phyloP scores from a whole-genome alignment of 2,113 vertebrate genomes.

The Panurus biarmicus region DNA sequence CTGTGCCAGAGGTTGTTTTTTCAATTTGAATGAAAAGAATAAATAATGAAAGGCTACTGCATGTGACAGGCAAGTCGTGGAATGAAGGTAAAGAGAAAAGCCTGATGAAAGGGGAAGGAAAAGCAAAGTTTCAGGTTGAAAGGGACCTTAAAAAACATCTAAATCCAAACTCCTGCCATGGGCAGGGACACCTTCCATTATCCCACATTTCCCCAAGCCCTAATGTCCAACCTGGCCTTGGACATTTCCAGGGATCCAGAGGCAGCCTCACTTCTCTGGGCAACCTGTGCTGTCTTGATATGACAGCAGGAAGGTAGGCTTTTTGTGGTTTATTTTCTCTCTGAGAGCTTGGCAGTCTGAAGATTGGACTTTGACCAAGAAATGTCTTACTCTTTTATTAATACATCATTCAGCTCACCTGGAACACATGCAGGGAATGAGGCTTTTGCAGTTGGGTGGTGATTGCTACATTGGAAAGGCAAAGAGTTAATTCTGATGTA shows the following conservation, averaged over 20 bases:
- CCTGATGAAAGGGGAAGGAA: not conserved
- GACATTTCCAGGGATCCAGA: not conserved
- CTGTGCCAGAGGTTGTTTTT: not conserved
- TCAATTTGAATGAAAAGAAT: not conserved
- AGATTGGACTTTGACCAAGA: not conserved
- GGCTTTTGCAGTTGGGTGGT: not conserved
- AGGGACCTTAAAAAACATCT: not conserved
- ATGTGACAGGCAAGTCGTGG: not conserved
- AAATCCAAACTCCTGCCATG: accelerated
- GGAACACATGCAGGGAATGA: not conserved
- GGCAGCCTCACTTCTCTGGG: not conserved
- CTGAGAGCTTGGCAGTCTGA: not conserved
- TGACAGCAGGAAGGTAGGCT: not conserved
- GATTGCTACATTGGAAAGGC: not conserved
- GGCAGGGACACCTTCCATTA: not conserved
- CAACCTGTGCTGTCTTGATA: not conserved
- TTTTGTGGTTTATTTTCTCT: not conserved
- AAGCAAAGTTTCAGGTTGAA: not conserved
- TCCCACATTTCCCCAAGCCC: not conserved
- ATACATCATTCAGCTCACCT: not conserved
- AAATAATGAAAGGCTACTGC: not conserved
- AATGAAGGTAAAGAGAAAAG: not conserved
- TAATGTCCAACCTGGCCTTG: not conserved
- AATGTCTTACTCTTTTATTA: not conserved
- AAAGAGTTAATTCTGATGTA: not conserved